Percentiles rank a stretch among this genome's conserved stretches.
Evolutionary conservation across 1,140 invertebrate species (phyloP).

Genomic region (Laupala kohalensis): DNA sequence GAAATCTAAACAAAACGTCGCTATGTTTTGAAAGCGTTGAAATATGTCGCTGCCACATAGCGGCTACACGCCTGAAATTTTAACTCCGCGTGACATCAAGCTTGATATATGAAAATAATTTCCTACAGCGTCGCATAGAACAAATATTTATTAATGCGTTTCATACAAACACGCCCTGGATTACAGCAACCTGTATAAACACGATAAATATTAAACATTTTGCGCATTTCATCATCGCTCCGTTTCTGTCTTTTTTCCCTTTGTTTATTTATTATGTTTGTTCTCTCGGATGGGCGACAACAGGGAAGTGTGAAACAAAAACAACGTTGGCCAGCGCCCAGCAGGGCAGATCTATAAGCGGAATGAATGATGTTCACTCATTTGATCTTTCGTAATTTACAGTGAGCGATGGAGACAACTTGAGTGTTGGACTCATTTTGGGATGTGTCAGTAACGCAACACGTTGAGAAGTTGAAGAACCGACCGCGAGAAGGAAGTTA

Average conservation of each 20-base stretch:
- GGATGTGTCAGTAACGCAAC: too few relatives aligned
- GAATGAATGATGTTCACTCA: too few relatives aligned
- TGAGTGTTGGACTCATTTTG: too few relatives aligned
- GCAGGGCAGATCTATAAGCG: neutral
- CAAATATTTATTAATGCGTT: neutral
- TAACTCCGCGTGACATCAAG: neutral
- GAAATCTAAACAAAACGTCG: neutral
- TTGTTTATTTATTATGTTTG: neutral
- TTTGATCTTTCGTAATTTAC: too few relatives aligned
- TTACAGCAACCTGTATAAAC: neutral
- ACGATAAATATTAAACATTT: neutral
- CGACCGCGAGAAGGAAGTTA: neutral
- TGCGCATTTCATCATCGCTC: neutral
- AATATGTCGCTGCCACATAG: neutral
- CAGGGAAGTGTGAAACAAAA: neutral
- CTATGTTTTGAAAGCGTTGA: neutral
- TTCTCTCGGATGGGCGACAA: neutral
- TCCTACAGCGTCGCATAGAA: neutral
- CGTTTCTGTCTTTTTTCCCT: neutral
- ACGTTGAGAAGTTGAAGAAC: neutral
- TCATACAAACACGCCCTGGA: neutral
- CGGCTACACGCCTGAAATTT: neutral
- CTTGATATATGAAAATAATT: neutral
- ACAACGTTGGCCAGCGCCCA: neutral
- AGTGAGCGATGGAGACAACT: too few relatives aligned